Base-by-base conservation (phyloP, 2,797 vertebrate species). In the Acanthurus lineatus region DNA sequence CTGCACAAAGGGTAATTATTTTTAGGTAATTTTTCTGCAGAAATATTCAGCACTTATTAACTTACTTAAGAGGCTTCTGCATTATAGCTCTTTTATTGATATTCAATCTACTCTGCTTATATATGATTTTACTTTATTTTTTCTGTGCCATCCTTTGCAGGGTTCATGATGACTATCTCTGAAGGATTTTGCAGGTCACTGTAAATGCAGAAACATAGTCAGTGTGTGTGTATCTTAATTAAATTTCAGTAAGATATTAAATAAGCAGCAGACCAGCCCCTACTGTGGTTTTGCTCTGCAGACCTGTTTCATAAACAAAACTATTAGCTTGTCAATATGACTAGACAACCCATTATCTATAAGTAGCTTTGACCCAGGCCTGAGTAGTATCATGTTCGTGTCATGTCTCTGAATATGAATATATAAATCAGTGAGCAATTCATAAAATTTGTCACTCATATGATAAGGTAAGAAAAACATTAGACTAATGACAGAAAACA, bases 211-310 rank as follows among this genome's bases (percentile, higher is more conserved):
- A 65, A 49, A 44, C 15, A 47, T n/a, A 22, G 54, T 28, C 14
- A 19, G 16, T 60, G 38, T 64, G 35, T 67, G 14, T 47, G 51
- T 35, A 72, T 84, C 65, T 72, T 76, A 65, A 69, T 73, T 68
- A 75, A 77, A 25, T 25, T 25, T 25, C 44, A 79, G 73, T 59
- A 45, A 71, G 85, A 81, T 73, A 73, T 73, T 73, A 73, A 61
- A 69, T 1, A 0, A 56, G 81, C 73, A 82, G 76, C 52, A 62
- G 28, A 53, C 61, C 60, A 22, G 56, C 69, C 58, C 62, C 82
- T 91, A 25, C 25, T 25, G 25, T 25, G 25, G 25, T 25, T 25
- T 3, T 25, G 25, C 25, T 25, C 25, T 25, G 25, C n/a, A n/a
- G n/a, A 3, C 25, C 25, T 25, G 25, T 32, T 49, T 12, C 20